phyloP scores from a whole-genome alignment of 2,888 invertebrate genomes.

The Caenorhabditis afra region DNA sequence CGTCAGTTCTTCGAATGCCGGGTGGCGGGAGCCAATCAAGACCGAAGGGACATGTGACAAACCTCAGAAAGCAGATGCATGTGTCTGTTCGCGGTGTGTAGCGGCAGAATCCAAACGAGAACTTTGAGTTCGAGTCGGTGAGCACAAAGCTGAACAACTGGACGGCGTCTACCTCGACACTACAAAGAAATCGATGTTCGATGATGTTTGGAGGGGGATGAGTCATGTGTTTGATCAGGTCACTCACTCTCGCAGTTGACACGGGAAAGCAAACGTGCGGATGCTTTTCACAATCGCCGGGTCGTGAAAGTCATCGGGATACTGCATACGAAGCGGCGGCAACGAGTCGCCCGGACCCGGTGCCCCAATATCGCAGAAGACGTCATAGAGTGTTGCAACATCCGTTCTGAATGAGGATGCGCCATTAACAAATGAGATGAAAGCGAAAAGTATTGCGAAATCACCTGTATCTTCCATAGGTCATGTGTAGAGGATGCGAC shows the following conservation, averaged over 20 bases:
- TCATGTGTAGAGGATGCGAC: constrained; percentile 35
- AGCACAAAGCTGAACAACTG: constrained; percentile 97
- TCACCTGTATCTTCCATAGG: constrained; percentile 57
- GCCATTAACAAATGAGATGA: too few species aligned
- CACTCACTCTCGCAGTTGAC: constrained; percentile 64
- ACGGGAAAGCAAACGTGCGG: constrained; percentile 80
- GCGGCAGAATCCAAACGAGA: constrained; percentile 97
- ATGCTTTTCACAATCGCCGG: constrained; percentile 76
- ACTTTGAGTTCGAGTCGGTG: constrained; percentile 94
- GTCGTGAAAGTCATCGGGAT: constrained; percentile 79
- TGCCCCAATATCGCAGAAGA: constrained; percentile 73
- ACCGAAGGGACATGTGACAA: constrained; percentile 28
- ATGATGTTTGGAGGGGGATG: too few species aligned
- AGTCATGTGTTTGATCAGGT: neutral
- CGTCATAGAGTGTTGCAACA: constrained; percentile 76
- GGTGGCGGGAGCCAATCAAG: neutral
- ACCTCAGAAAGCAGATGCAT: constrained; percentile 84
- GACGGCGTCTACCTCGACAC: constrained; percentile 84
- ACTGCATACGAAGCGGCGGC: constrained; percentile 70
- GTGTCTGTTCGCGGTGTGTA: constrained; percentile 92
- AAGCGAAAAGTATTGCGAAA: neutral
- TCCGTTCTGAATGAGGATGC: constrained; percentile 62
- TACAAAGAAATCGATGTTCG: constrained; percentile 35
- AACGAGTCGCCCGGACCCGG: constrained; percentile 37
- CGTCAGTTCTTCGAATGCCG: constrained; percentile 10